phyloP scores from a whole-genome alignment of 1,140 invertebrate genomes.

The Ectropis grisescens region DNA sequence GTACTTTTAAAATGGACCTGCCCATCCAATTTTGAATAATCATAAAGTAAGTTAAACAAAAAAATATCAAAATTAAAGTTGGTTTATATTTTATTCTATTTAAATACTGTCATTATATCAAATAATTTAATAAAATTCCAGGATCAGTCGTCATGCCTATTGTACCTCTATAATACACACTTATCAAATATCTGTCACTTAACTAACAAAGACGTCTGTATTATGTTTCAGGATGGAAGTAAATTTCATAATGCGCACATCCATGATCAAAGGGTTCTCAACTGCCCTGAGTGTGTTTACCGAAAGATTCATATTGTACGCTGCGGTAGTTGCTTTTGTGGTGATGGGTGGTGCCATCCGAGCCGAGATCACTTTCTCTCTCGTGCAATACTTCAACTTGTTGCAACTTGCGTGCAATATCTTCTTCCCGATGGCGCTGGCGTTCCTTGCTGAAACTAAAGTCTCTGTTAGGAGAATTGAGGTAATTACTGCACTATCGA shows the following conservation, averaged over 20 bases:
- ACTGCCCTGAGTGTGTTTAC: conserved; percentile 76
- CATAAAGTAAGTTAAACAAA: too few species aligned
- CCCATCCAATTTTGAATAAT: too few species aligned
- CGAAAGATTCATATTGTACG: conserved; percentile 78
- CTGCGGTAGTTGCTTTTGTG: conserved; percentile 79
- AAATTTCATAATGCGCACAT: conserved; percentile 75
- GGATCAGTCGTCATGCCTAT: too few species aligned
- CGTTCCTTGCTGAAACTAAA: conserved; percentile 71
- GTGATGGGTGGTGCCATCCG: conserved; percentile 74
- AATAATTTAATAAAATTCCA: too few species aligned
- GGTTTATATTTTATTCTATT: too few species aligned
- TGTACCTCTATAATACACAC: too few species aligned
- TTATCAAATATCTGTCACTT: too few species aligned
- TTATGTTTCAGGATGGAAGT: conserved; percentile 75
- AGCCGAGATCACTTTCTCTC: conserved; percentile 79
- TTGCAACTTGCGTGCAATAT: conserved; percentile 81
- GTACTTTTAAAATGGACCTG: too few species aligned
- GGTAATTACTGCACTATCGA: conserved; percentile 42
- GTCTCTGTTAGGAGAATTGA: conserved; percentile 76
- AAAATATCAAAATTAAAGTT: too few species aligned
- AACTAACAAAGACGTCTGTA: too few species aligned
- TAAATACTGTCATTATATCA: too few species aligned
- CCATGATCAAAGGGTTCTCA: conserved; percentile 80
- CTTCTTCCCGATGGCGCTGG: conserved; percentile 77
- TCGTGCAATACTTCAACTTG: conserved; percentile 81